phyloP scores from a whole-genome alignment of 2,888 invertebrate species.

The Tipula helvola region DNA sequence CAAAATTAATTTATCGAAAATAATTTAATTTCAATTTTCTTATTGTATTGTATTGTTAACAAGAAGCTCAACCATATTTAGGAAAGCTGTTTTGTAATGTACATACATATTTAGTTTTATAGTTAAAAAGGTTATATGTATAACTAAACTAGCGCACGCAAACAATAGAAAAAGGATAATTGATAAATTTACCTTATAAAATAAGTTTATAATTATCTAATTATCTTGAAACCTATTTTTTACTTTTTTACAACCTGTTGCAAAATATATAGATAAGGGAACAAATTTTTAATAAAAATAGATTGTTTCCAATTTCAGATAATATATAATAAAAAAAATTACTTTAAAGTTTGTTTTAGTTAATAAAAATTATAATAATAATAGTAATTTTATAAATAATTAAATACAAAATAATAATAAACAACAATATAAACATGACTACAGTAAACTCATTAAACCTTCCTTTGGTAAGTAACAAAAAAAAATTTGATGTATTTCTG shows the following conservation, averaged over 20 bases:
- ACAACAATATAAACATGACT: neutral
- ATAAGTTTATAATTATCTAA: neutral
- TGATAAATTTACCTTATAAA: neutral
- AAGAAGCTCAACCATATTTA: neutral
- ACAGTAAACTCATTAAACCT: conserved; percentile 7
- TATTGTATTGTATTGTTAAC: neutral
- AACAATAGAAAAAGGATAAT: neutral
- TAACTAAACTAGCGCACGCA: neutral
- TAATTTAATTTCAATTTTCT: neutral
- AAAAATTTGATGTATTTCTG: neutral
- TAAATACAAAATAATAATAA: neutral
- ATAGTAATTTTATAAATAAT: neutral
- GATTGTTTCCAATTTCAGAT: neutral
- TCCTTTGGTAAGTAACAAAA: neutral
- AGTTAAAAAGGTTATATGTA: neutral
- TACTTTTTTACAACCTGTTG: neutral
- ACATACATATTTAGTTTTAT: neutral
- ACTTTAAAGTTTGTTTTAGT: neutral
- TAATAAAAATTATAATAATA: neutral
- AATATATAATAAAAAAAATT: neutral
- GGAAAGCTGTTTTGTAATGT: neutral
- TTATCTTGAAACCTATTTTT: neutral
- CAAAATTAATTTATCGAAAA: neutral
- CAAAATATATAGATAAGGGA: neutral
- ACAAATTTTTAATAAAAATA: neutral